Evolutionary conservation across 2,888 invertebrate species (phyloP).

Genomic region (Eubasilissa splendida): DNA sequence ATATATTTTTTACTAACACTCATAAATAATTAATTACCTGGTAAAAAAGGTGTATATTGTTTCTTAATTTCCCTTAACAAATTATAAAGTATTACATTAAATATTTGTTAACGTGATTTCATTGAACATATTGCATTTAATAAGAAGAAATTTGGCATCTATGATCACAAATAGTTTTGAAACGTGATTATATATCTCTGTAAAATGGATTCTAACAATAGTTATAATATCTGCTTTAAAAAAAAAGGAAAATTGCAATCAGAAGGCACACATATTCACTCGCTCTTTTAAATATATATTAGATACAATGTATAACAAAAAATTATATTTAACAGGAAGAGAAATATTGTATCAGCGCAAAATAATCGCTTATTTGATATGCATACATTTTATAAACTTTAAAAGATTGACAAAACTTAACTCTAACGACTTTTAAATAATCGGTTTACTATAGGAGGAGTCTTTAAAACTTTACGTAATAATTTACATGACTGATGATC

Average conservation of each 20-base stretch:
- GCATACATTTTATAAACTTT: conserved; percentile 54
- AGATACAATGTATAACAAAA: conserved; percentile 49
- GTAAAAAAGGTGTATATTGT: not conserved
- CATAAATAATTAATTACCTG: not conserved
- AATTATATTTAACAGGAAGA: conserved; percentile 50
- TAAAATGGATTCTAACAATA: not conserved
- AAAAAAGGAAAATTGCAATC: conserved; percentile 49
- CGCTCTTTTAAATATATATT: conserved; percentile 49
- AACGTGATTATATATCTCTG: not conserved
- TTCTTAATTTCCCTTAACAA: not conserved
- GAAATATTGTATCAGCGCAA: conserved; percentile 48
- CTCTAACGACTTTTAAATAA: conserved; percentile 54
- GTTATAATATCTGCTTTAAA: conserved; percentile 37
- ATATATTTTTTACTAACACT: not conserved
- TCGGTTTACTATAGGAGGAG: conserved; percentile 55
- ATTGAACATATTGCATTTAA: conserved; percentile 17
- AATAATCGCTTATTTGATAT: conserved; percentile 57
- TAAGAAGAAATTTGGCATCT: conserved; percentile 29
- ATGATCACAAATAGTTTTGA: conserved; percentile 11
- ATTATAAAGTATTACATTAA: too few relatives aligned
- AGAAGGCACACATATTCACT: conserved; percentile 58
- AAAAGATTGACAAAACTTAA: conserved; percentile 54
- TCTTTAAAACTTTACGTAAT: conserved; percentile 51
- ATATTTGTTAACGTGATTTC: too few relatives aligned
- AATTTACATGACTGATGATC: conserved; percentile 15